Evolutionary conservation across 2,888 invertebrate species (phyloP).

Genomic region (Siphonodentalium dalli): DNA sequence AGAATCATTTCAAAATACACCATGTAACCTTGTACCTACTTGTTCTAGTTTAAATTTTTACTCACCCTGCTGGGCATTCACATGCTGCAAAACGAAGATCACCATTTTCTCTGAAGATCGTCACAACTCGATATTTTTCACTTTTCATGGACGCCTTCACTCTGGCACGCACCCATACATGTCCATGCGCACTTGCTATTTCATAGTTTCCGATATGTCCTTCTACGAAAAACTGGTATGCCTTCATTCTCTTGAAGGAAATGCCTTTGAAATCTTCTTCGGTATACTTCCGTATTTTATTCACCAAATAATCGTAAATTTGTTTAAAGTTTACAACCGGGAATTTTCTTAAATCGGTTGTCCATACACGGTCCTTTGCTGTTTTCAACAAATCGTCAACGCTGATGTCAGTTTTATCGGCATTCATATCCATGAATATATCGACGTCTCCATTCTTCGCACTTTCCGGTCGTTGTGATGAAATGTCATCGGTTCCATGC

Average conservation of each 20-base stretch:
- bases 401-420: background rate
- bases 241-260: constrained; percentile 3
- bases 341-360: constrained; percentile 5
- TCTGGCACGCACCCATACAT: constrained; percentile 9
- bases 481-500: no score
- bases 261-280: constrained; percentile 11
- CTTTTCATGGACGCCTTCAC: constrained; percentile 16
- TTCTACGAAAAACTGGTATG: constrained; percentile 12
- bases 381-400: constrained; percentile 1
- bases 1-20: background rate
- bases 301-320: constrained; percentile 12
- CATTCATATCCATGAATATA: no score
- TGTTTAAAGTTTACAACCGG: constrained; percentile 13
- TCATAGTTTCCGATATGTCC: no score
- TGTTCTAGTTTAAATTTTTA: no score
- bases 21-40: no score
- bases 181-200: no score
- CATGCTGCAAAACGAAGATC: constrained; percentile 19
- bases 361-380: constrained; percentile 6
- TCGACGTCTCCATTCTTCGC: no score
- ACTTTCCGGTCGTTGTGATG: no score
- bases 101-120: constrained; percentile 6
- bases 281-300: constrained; percentile 7
- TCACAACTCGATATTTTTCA: constrained; percentile 4
- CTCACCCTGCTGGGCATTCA: constrained; percentile 20